phyloP scores from a whole-genome alignment of 2,797 vertebrate genomes.

The Amniataba percoides region DNA sequence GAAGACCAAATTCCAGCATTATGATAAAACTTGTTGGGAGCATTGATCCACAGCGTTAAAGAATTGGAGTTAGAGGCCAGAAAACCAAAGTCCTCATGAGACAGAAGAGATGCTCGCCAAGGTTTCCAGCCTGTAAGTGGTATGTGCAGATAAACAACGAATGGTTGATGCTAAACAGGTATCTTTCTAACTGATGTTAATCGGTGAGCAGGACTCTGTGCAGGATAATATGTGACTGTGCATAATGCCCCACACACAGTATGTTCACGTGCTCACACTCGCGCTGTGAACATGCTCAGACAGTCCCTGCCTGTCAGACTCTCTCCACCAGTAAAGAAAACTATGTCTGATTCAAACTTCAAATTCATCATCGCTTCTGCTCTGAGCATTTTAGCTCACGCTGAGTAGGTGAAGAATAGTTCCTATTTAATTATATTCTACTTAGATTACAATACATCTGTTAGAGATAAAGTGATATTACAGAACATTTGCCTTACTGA shows the following conservation, averaged over 20 bases:
- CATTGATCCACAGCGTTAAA: background rate
- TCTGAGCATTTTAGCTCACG: background rate
- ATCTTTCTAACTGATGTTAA: conserved; percentile 24
- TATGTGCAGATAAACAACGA: background rate
- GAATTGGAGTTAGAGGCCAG: background rate
- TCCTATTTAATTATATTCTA: background rate
- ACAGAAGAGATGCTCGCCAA: background rate
- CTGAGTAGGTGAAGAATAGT: background rate
- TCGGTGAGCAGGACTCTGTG: conserved; percentile 7
- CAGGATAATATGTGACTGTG: background rate
- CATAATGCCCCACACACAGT: background rate
- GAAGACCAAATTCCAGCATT: conserved; percentile 23
- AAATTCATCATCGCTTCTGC: background rate
- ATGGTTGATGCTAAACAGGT: conserved; percentile 38
- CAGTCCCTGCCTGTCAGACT: conserved; percentile 18
- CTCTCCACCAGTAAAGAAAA: conserved; percentile 17
- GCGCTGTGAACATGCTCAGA: conserved; percentile 45
- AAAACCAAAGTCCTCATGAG: background rate
- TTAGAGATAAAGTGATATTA: background rate
- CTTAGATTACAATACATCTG: background rate
- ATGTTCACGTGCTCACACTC: background rate
- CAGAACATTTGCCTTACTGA: background rate
- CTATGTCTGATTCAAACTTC: conserved; percentile 18
- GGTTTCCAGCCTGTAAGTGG: background rate
- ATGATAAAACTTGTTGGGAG: background rate